These are phyloP conservation scores for Byasa hedistus DNA, from an alignment of 2,888 invertebrate species.

Conservation along the genomic window DNA sequence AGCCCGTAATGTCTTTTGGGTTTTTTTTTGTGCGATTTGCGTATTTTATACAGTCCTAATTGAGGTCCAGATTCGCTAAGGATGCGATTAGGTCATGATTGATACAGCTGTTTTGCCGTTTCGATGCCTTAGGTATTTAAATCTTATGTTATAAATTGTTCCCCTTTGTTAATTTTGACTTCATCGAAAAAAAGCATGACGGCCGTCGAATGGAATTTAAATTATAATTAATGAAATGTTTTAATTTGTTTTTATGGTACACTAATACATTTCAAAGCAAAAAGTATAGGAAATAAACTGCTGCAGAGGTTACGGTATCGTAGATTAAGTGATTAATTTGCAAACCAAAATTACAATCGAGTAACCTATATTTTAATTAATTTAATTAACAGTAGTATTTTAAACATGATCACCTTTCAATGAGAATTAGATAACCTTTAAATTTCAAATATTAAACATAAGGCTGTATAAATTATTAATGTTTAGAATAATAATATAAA, in stretches of 20 bases:
- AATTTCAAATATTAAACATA: too few species aligned
- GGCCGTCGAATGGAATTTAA: constrained; percentile 51
- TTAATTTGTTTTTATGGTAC: constrained; percentile 27
- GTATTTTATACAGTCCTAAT: constrained; percentile 71
- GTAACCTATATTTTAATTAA: too few species aligned
- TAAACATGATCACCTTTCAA: too few species aligned
- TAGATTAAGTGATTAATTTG: not conserved
- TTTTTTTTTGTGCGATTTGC: constrained; percentile 60
- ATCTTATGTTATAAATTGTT: constrained; percentile 45
- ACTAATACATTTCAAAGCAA: constrained; percentile 36
- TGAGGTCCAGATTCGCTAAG: constrained; percentile 74
- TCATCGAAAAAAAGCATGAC: constrained; percentile 53
- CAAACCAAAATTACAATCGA: not conserved
- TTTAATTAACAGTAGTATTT: too few species aligned
- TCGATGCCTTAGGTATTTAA: constrained; percentile 46
- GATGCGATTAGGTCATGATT: constrained; percentile 75
- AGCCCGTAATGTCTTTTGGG: constrained; percentile 60
- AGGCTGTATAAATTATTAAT: too few species aligned
- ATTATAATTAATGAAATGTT: constrained; percentile 47
- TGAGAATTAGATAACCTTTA: too few species aligned
- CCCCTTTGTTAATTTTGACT: constrained; percentile 40
- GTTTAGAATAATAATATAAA: too few species aligned
- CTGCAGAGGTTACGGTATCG: too few species aligned
- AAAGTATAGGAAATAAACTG: constrained; percentile 11
- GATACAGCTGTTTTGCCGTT: constrained; percentile 54